Base-by-base conservation (phyloP, 2,888 invertebrate species). In the Coronaproctus castanopsis region DNA sequence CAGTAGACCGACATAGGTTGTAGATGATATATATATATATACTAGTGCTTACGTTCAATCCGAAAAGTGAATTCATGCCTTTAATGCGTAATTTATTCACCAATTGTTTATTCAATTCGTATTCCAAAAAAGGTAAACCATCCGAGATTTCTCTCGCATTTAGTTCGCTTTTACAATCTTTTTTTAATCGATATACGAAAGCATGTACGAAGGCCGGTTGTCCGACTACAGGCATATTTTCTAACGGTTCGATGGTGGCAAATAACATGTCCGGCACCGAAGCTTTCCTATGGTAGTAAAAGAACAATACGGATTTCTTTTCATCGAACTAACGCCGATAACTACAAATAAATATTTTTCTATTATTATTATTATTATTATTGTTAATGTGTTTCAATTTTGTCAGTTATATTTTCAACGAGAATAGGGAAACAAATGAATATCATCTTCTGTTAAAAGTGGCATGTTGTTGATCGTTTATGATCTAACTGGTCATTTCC, bases 101-200 rank as follows among this genome's bases (percentile, higher is more conserved):
- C 49, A 96, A 74, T 65, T 93, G 79, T 62, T 89, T 82, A 72
- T 97, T 93, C 54, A 97, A 75, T 71, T 97, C 95, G 71, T 95
- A 96, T 71, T 97, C 96, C 58, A 96, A 73, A 75, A 96, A 96
- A 0, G 96, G 96, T 58, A 96, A 75, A 66, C 87, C 87, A 75
- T 96, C 89, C 1, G 93, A 93, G 62, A 97, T 88, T 74, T 96
- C 95, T 66, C 92, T 83, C 2, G 96, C 90, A 65, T 86, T 85
- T 0, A 84, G 77, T 73, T 93, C 93, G 0, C 87, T 85, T 14
- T 85, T 79, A 5, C 83, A 77, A 65, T 88, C 87, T 54, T 83
- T 81, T 65, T 91, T 82, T 0, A 81, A 77, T 53, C 88, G 80
- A 57, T 86, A 82, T 0, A 87, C 85, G 65, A 85, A 84, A 57